Base-by-base conservation (phyloP, 2,797 vertebrate species). In the Poecilia wingei region DNA sequence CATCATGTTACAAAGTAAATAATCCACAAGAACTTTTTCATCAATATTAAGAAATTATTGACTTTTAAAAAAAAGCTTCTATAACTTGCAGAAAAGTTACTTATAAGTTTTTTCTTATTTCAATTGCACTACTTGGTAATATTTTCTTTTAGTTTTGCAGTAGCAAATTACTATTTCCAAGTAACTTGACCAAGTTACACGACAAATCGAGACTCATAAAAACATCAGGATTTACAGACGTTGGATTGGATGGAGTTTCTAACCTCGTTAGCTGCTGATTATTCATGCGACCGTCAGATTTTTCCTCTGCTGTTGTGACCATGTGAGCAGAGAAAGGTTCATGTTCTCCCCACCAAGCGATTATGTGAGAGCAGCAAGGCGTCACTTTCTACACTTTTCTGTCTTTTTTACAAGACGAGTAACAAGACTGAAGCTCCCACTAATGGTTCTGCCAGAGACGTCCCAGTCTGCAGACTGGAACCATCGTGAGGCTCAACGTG, bases 381-480 rank as follows among this genome's bases (percentile, higher is more conserved):
- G 25, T 86, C 45, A 31, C 10, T 76, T 46, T 25, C 0, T n/a
- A 72, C 53, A 28, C 75, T 81, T 76, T 22, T 74, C 61, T 47
- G 64, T 80, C 79, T 83, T 78, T 74, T 36, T 22, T 74, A 82
- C 80, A 82, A 86, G 81, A 86, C 74, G 61, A 74, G 79, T 43
- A 72, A 87, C 86, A 87, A 74, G 77, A 74, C 76, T 36, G 39
- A 82, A 69, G 75, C 49, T 8, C 16, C 70, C 36, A 41, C n/a
- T 83, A 82, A 79, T 64, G 75, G 79, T 70, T 82, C 39, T 74
- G 75, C 78, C 61, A 77, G 76, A 79, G 76, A 68, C 16, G 82
- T 55, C 16, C 43, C 46, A 45, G 66, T 73, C 79, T 59, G 57
- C 51, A 53, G 75, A 80, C 74, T 71, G 70, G 86, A 87, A 81